Base-by-base conservation (phyloP, 2,888 invertebrate genomes). In the Philhelius pedissequus region DNA sequence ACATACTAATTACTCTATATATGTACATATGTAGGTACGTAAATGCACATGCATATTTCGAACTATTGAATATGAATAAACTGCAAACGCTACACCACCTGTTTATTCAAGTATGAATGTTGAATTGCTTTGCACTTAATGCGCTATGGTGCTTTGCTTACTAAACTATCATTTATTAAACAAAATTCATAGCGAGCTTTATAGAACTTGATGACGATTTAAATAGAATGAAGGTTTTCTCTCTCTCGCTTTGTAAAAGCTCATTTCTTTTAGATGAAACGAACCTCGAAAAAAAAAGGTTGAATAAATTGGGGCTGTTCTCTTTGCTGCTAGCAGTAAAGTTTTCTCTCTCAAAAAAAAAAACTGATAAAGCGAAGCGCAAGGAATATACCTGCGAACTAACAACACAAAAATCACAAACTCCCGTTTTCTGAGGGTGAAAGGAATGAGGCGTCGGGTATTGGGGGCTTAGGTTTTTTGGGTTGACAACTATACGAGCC, bases 211-310 rank as follows among this genome's bases (percentile, higher is more conserved):
- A 1, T 43, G 5, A 18, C 18, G 45, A 22, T 22, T 15, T 5
- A 45, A 45, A 13, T n/a, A 48, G 22, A n/a, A 25, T n/a, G 6
- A 25, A 22, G 3, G 1, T 48, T 3, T 22, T 48, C 22, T 48
- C 56, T n/a, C n/a, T n/a, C n/a, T n/a, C n/a, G n/a, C n/a, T 56
- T 56, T 18, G 4, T 20, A 56, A 56, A 56, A 56, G 56, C 56
- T 56, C 32, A 2, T 20, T 2, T 7, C 3, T 40, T 6, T 15
- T 38, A n/a, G 5, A 15, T 35, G 4, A 48, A 48, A 48, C 6
- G 13, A 22, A 48, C 20, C 20, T 48, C 45, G 11, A 22, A 48
- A 35, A 40, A n/a, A 40, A 27, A 43, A 9, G 30, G 4, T 35
- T 35, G 18, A 30, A 43, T 20, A 18, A 62, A 27, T 27, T 43